phyloP scores from a whole-genome alignment of 2,888 invertebrate genomes.

The Allygus modestus region DNA sequence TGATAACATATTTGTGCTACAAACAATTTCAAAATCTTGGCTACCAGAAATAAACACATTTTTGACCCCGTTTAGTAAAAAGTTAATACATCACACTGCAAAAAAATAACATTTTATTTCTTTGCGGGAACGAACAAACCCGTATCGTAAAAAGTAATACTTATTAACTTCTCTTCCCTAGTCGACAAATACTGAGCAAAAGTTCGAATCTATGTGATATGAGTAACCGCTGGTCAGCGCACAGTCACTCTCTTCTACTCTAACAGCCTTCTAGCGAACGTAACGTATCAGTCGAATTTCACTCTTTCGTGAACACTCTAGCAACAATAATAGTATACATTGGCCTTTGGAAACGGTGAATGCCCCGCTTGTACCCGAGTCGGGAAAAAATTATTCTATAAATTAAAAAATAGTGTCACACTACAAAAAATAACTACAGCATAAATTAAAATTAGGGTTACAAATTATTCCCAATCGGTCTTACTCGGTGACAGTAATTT shows the following conservation, averaged over 20 bases:
- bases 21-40: neutral
- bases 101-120: neutral
- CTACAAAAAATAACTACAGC: neutral
- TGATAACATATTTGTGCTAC: neutral
- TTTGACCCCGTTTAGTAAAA: neutral
- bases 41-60: neutral
- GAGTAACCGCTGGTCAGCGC: slow-evolving; percentile 28
- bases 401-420: slow-evolving; percentile 17
- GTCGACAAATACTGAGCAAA: slow-evolving; percentile 55
- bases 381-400: neutral
- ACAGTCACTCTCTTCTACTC: slow-evolving; percentile 36
- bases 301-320: slow-evolving; percentile 47
- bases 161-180: slow-evolving; percentile 55
- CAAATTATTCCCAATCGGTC: neutral
- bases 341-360: slow-evolving; percentile 26
- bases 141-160: neutral
- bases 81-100: neutral
- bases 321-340: slow-evolving; percentile 52
- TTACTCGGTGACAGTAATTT: neutral
- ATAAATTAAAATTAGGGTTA: neutral
- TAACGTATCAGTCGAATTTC: slow-evolving; percentile 55
- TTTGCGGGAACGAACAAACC: neutral
- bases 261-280: slow-evolving; percentile 58
- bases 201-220: slow-evolving; percentile 39
- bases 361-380: neutral